These are phyloP conservation scores for Diarsia dahlii DNA, from an alignment of 2,888 invertebrate species.

Conservation along the genomic window DNA sequence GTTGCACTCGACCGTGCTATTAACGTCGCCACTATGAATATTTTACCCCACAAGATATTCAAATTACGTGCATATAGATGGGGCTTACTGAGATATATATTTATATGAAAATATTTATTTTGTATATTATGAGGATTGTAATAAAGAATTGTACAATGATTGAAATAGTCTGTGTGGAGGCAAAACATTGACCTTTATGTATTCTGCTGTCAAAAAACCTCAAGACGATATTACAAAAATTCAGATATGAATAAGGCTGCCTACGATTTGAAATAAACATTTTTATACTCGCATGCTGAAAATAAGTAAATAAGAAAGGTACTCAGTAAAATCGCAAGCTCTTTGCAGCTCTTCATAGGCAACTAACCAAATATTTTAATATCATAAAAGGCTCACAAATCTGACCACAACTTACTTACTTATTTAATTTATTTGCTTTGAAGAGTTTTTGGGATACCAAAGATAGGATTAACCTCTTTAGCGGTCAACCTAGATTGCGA, in stretches of 20 bases:
- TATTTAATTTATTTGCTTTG: slow-evolving; percentile 9
- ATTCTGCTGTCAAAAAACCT: background rate
- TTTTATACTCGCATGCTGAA: background rate
- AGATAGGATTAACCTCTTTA: slow-evolving; percentile 6
- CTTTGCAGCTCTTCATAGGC: background rate
- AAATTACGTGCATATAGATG: slow-evolving; percentile 47
- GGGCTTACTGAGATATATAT: slow-evolving; percentile 9
- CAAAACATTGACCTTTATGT: too few species aligned
- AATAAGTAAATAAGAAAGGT: background rate
- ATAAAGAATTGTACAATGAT: background rate
- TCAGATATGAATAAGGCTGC: background rate
- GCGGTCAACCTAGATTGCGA: slow-evolving; percentile 6
- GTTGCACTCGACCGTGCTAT: slow-evolving; percentile 31
- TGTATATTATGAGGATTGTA: background rate
- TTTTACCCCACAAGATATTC: slow-evolving; percentile 42
- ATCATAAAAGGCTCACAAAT: background rate
- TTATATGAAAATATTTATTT: slow-evolving; percentile 1
- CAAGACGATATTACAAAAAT: background rate
- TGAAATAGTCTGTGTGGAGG: background rate
- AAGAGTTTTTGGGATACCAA: slow-evolving; percentile 4
- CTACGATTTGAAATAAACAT: background rate
- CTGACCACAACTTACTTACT: slow-evolving; percentile 3
- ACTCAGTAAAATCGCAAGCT: background rate
- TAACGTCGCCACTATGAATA: slow-evolving; percentile 50
- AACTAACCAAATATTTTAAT: background rate